These are phyloP conservation scores for Vireo altiloquus DNA, from an alignment of 2,113 vertebrate genomes.

Conservation along the genomic window DNA sequence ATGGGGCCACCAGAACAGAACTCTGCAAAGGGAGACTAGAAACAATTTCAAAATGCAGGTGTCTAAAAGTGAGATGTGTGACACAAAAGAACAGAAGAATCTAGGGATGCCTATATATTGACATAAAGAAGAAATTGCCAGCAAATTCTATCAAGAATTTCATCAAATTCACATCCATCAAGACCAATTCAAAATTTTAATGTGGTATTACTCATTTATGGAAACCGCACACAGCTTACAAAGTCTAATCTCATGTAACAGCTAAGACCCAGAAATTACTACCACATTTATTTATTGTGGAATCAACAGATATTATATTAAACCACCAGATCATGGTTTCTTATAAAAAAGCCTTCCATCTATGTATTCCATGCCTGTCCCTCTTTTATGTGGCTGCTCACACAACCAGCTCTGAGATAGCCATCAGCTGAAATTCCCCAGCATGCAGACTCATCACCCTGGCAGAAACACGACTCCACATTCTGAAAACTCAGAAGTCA, in stretches of 20 bases:
- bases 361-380: neutral
- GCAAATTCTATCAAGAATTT: neutral
- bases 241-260: neutral
- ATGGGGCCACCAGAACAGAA: neutral
- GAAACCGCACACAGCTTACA: neutral
- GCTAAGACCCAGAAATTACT: neutral
- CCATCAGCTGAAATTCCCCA: neutral
- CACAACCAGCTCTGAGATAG: neutral
- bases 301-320: neutral
- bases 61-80: neutral
- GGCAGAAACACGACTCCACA: neutral
- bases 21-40: neutral
- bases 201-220: neutral
- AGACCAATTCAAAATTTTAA: neutral
- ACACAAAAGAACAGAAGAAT: neutral
- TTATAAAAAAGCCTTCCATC: neutral
- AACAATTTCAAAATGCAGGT: neutral
- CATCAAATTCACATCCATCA: neutral
- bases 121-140: neutral
- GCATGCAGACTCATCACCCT: neutral
- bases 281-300: neutral
- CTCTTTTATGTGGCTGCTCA: neutral
- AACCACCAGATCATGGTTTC: neutral
- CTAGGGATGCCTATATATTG: neutral
- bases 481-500: neutral